Conservation (phyloP, 2,888 invertebrate genomes). For the Erebia ligea region DNA sequence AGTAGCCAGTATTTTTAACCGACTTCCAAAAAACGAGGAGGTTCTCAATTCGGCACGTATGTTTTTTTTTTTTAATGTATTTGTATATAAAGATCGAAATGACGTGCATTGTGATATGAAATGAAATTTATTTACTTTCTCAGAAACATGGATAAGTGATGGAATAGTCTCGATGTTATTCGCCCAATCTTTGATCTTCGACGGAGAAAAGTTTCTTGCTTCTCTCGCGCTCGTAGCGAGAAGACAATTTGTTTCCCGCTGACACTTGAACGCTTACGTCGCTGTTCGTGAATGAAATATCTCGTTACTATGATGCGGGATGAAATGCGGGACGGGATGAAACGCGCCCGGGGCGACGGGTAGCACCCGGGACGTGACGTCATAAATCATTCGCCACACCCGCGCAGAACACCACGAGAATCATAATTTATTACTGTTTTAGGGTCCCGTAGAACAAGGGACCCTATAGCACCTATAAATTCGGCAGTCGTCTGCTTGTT, state of each 20-base stretch:
- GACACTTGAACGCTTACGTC: constrained; percentile 7
- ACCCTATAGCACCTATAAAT: too few species aligned
- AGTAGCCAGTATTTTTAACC: too few species aligned
- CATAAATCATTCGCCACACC: constrained; percentile 1
- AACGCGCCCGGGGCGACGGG: neutral
- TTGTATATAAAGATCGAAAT: too few species aligned
- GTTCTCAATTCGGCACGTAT: too few species aligned
- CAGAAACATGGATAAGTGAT: too few species aligned
- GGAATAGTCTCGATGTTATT: neutral
- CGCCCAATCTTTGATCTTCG: neutral
- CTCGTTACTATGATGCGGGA: constrained; percentile 7
- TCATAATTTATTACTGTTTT: neutral
- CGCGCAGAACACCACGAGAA: neutral
- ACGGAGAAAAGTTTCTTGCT: neutral
- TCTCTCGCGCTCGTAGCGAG: too few species aligned
- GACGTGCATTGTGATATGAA: too few species aligned
- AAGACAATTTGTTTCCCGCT: constrained; percentile 6
- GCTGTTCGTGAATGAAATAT: constrained; percentile 12
- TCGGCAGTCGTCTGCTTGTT: too few species aligned
- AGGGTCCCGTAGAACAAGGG: neutral
- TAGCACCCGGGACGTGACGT: constrained; percentile 1
- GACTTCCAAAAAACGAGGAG: too few species aligned
- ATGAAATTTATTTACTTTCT: too few species aligned
- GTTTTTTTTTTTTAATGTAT: too few species aligned
- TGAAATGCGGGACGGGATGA: neutral